Base-by-base conservation (phyloP, 2,797 vertebrate species). In the Cichlasoma orientale region DNA sequence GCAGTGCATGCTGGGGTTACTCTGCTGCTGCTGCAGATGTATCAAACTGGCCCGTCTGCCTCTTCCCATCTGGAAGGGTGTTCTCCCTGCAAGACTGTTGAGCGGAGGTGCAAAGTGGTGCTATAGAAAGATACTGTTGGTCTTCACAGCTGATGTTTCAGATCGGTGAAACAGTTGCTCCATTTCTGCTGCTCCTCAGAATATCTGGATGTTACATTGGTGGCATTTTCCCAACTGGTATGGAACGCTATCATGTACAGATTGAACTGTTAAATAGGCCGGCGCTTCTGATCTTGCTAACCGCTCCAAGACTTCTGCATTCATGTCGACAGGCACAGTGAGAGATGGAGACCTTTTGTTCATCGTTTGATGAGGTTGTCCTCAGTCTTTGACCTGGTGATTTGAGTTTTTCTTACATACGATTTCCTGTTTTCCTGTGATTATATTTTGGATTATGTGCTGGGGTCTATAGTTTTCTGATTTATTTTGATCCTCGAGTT, bases 271-370 rank as follows among this genome's bases (percentile, higher is more conserved):
- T 68, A 47, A 47, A 50, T 16, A 3, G 41, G 5, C 61, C 29
- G 61, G 23, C 19, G 19, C 41, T 53, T 53, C 9, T 12, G n/a
- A 2, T 11, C n/a, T 52, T 4, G n/a, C 50, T n/a, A 4, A n/a
- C 19, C 61, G n/a, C 63, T n/a, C 41, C 44, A n/a, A 29, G 41
- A 68, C 41, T 29, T 68, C 23, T 27, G 38, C 41, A 66, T 21
- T 29, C 41, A 29, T 19, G 41, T 68, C 50, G 41, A 68, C 61
- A n/a, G 2, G 25, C 41, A 2, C 16, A 29, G 16, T 6, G 9
- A 0, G 38, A 47, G 23, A 7, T 29, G 23, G 7, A 47, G 16
- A 0, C 41, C 61, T 47, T 66, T 47, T 11, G 38, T 27, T 66
- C 41, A 0, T 27, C 3, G 27, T 66, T 66, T 66, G 61, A 66